These are phyloP conservation scores for Notamacropus eugenii DNA, from an alignment of 2,797 vertebrate genomes.

Conservation along the genomic window DNA sequence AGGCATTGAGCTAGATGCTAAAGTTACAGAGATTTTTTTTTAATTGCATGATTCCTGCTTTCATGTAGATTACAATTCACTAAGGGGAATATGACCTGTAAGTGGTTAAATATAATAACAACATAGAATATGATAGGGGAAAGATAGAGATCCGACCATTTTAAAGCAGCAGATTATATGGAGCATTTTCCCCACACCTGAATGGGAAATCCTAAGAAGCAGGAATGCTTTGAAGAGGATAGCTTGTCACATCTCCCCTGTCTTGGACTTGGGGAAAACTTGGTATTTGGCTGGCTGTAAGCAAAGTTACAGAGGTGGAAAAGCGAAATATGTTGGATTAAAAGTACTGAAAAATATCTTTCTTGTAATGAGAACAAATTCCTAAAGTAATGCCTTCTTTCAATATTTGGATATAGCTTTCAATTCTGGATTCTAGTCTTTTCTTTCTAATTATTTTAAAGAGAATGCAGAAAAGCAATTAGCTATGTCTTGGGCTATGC, in stretches of 20 bases:
- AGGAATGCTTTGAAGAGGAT: neutral
- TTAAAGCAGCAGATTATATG: neutral
- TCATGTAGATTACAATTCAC: neutral
- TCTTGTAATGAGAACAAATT: neutral
- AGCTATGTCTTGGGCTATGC: neutral
- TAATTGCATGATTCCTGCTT: neutral
- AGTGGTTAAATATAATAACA: neutral
- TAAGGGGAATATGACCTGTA: neutral
- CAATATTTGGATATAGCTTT: neutral
- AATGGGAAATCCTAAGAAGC: neutral
- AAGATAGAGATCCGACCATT: neutral
- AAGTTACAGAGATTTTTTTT: neutral
- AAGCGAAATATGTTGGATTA: neutral
- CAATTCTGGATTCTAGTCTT: neutral
- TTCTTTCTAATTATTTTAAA: neutral
- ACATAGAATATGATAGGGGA: neutral
- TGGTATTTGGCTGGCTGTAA: neutral
- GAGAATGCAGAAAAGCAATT: neutral
- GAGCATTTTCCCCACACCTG: no score
- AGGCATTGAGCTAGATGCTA: neutral
- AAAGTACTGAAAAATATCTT: neutral
- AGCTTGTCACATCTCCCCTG: neutral
- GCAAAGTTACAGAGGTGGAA: no score
- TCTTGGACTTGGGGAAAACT: neutral
- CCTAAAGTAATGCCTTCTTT: neutral